Percentiles rank a stretch among this genome's conserved stretches.
Evolutionary conservation across 2,888 invertebrate genomes (phyloP).

Genomic region (Dione vanillae): DNA sequence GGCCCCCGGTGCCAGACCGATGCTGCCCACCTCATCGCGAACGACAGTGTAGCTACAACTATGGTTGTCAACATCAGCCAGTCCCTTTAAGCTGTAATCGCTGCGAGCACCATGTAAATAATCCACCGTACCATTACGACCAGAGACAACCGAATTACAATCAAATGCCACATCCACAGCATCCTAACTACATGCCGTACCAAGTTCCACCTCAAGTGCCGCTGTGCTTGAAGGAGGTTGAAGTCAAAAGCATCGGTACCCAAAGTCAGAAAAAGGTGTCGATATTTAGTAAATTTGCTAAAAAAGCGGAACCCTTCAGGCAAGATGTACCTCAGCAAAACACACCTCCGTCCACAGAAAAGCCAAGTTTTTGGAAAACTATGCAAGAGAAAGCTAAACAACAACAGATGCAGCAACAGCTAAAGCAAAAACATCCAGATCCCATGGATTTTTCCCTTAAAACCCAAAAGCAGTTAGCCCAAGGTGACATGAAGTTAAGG

Average conservation of each 20-base stretch:
- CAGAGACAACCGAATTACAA: constrained; percentile 28
- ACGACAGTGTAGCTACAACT: constrained; percentile 41
- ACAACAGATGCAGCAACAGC: constrained; percentile 13
- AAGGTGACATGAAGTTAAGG: constrained; percentile 65
- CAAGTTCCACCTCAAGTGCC: constrained; percentile 61
- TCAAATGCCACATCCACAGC: constrained; percentile 28
- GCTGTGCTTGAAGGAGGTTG: constrained; percentile 73
- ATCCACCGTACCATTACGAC: constrained; percentile 39
- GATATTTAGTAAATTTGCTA: constrained; percentile 64
- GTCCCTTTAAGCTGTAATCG: constrained; percentile 28
- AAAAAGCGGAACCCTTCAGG: constrained; percentile 54
- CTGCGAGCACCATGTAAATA: constrained; percentile 35
- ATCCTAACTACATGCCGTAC: constrained; percentile 47
- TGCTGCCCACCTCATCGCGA: constrained; percentile 41
- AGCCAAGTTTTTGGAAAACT: constrained; percentile 59
- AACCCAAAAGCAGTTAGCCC: constrained; percentile 62
- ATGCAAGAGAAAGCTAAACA: constrained; percentile 58
- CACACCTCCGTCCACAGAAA: constrained; percentile 36
- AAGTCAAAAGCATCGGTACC: constrained; percentile 74
- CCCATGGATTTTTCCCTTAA: constrained; percentile 58
- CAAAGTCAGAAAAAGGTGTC: constrained; percentile 73
- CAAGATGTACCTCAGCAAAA: constrained; percentile 26
- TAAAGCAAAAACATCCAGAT: constrained; percentile 46
- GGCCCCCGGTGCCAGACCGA: constrained; percentile 53
- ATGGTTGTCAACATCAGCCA: constrained; percentile 39